Evolutionary conservation across 2,888 invertebrate genomes (phyloP).

Genomic region (Clostera curtula): DNA sequence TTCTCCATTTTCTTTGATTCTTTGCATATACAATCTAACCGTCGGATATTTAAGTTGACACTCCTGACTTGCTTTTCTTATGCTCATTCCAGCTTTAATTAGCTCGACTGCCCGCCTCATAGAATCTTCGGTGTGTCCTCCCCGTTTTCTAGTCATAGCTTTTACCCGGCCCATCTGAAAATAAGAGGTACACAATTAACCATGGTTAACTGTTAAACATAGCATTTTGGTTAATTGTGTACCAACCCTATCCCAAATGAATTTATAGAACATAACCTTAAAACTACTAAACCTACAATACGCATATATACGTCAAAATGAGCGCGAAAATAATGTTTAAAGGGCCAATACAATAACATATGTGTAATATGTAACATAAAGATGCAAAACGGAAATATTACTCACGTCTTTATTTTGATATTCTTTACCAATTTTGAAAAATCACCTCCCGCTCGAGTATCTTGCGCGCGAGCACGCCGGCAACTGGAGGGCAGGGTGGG

Average conservation of each 20-base stretch:
- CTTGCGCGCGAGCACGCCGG: neutral
- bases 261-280: neutral
- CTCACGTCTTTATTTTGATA: neutral
- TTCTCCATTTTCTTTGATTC: neutral
- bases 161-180: neutral
- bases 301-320: neutral
- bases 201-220: constrained; percentile 1
- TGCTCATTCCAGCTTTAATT: neutral
- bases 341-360: neutral
- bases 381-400: constrained; percentile 1
- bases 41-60: constrained; percentile 1
- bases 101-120: neutral
- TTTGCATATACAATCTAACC: neutral
- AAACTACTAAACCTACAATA: neutral
- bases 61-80: constrained; percentile 1
- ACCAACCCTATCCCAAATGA: neutral
- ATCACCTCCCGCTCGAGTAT: neutral
- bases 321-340: constrained; percentile 1
- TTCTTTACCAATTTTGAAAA: neutral
- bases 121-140: constrained; percentile 1
- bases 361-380: constrained; percentile 1
- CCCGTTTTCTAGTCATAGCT: neutral
- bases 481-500: neutral
- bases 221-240: neutral
- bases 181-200: neutral